Evolutionary conservation across 2,797 vertebrate species (phyloP).

Genomic region (Sebastes variabilis): DNA sequence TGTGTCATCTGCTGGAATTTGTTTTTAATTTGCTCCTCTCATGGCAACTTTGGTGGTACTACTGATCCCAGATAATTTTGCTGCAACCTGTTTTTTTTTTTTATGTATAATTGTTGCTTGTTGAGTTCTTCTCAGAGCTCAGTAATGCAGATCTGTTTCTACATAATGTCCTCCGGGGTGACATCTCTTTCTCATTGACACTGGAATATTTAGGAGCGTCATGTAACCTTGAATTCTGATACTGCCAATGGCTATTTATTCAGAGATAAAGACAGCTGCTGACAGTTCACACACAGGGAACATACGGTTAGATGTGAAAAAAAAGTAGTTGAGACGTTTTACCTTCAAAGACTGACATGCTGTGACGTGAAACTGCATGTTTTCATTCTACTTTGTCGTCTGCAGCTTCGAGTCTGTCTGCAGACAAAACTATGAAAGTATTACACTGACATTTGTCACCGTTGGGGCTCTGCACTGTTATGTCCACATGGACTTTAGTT

Average conservation of each 20-base stretch:
- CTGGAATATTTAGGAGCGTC: slow-evolving; percentile 71
- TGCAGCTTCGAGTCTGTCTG: slow-evolving; percentile 35
- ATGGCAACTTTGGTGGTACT: slow-evolving; percentile 75
- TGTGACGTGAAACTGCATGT: slow-evolving; percentile 60
- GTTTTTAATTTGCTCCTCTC: slow-evolving; percentile 31
- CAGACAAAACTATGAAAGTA: slow-evolving; percentile 63
- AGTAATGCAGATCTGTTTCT: slow-evolving; percentile 37
- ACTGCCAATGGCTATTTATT: slow-evolving; percentile 53
- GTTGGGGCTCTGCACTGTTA: slow-evolving; percentile 72
- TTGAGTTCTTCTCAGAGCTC: slow-evolving; percentile 46
- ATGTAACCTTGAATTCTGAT: slow-evolving; percentile 41
- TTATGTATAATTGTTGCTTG: slow-evolving; percentile 34
- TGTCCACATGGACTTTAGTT: slow-evolving; percentile 53
- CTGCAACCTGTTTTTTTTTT: slow-evolving; percentile 38
- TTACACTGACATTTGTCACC: slow-evolving; percentile 64
- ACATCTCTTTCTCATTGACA: slow-evolving; percentile 64
- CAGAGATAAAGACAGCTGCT: slow-evolving; percentile 24
- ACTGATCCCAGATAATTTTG: slow-evolving; percentile 75
- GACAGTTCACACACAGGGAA: slow-evolving; percentile 28
- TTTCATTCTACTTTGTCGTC: slow-evolving; percentile 39
- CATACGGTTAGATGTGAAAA: slow-evolving; percentile 36
- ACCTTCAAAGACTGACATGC: slow-evolving; percentile 36
- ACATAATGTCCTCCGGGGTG: slow-evolving; percentile 30
- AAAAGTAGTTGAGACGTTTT: slow-evolving; percentile 23
- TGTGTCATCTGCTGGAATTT: slow-evolving; percentile 59